Evolutionary conservation across 2,113 vertebrate genomes (phyloP), one percentile per base, ranked within the genome.

Genomic region (Gallinago paraguaiae): DNA sequence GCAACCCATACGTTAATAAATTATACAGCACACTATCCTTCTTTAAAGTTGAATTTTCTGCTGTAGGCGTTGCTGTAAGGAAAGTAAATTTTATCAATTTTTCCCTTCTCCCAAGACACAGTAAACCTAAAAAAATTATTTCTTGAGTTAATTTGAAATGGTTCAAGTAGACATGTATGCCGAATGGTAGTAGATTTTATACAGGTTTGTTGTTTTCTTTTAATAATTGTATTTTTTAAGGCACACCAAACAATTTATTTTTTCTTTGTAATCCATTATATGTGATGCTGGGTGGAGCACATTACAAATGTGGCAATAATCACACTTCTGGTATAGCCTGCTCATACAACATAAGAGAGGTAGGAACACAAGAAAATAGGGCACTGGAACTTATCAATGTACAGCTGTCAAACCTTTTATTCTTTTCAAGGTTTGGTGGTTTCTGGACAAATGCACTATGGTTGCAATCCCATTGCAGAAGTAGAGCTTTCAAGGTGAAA

Each of bases 401-500:
- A 86, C 35, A 95, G 59, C 80, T 92, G 22, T 96, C 84, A 97
- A 86, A 86, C 54, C 68, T 63, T 93, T 96, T 84, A 82, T 84
- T 96, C 88, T 87, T 94, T 91, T 96, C 91, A 81, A 65, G 60
- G 69, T 93, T 95, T 84, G 67, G 67, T 91, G 69, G 22, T 77
- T 94, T 85, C 84, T 85, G 65, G 54, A 95, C 74, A 93, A 96
- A 97, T 57, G 35, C 64, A 71, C 82, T 64, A 13, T 80, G 64
- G 68, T 56, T 82, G 65, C 96, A 97, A 94, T 67, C 56, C 57
- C 72, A 92, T 2, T 89, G 93, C 57, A 78, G 41, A 96, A 82
- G 25, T 80, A 88, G 95, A 86, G 80, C 83, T 95, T 93, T 95
- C 75, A 92, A 96, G 82, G 80, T 95, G 64, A 96, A 96, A 80